Conservation (phyloP, 2,888 invertebrate species). For the Apantesis nais region DNA sequence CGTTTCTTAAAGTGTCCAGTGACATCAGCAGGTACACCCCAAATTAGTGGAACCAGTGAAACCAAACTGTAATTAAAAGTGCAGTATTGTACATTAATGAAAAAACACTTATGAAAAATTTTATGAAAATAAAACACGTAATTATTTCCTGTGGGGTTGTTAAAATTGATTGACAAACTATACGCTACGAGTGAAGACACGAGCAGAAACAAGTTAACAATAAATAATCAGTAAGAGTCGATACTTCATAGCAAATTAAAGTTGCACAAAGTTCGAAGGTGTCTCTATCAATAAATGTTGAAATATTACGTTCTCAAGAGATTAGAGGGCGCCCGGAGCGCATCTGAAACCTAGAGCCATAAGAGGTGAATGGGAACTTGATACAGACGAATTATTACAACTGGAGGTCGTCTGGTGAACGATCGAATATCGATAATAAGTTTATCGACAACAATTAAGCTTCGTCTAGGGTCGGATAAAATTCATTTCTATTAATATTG, state of each 20-base stretch:
- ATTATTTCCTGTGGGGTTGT: no score
- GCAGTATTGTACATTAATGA: no score
- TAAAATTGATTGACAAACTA: no score
- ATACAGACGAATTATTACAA: neutral
- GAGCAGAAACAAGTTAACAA: neutral
- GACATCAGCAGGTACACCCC: no score
- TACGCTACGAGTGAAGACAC: neutral
- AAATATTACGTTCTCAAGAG: slow-evolving; percentile 39
- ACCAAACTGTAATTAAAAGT: no score
- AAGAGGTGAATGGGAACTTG: neutral
- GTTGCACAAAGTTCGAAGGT: slow-evolving; percentile 22
- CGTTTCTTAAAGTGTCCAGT: no score
- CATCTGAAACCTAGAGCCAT: slow-evolving; percentile 28
- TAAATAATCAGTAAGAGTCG: neutral
- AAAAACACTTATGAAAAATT: no score
- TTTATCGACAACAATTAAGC: neutral
- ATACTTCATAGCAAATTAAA: slow-evolving; percentile 34
- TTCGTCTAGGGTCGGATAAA: neutral
- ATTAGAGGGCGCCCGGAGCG: slow-evolving; percentile 29
- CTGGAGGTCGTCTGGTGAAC: neutral
- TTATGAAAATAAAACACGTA: no score
- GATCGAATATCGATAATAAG: neutral
- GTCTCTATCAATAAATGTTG: slow-evolving; percentile 35
- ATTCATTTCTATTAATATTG: neutral
- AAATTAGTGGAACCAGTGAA: no score